phyloP scores from a whole-genome alignment of 2,797 vertebrate genomes.

The Philypnodon macrostomus region DNA sequence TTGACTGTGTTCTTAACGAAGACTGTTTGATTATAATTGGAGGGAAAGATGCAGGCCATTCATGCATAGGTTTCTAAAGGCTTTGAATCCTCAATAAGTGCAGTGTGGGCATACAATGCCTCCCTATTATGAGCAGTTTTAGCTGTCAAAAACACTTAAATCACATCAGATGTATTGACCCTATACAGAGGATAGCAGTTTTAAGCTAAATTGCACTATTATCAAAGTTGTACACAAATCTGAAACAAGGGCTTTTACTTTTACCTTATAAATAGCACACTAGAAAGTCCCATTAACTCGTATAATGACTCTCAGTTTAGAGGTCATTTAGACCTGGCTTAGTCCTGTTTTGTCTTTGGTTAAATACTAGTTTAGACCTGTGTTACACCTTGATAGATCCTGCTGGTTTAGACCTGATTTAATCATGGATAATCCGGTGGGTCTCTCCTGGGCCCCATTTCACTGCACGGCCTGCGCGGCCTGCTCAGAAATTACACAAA shows the following conservation, averaged over 20 bases:
- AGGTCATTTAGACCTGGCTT: too few species aligned
- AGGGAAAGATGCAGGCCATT: conserved; percentile 47
- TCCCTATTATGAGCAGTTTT: conserved; percentile 62
- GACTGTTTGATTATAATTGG: conserved; percentile 53
- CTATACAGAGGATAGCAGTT: conserved; percentile 23
- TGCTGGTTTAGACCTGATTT: too few species aligned
- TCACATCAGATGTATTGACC: conserved; percentile 49
- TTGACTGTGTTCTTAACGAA: conserved; percentile 36
- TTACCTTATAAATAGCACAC: background rate
- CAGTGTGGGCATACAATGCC: conserved; percentile 54
- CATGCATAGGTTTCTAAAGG: conserved; percentile 33
- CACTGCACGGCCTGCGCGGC: too few species aligned
- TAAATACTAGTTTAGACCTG: too few species aligned
- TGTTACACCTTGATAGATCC: too few species aligned
- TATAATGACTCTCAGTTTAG: too few species aligned
- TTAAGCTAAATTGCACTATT: conserved; percentile 27
- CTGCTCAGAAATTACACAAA: too few species aligned
- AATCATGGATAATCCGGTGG: too few species aligned
- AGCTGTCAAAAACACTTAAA: conserved; percentile 58
- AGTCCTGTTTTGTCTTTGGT: too few species aligned
- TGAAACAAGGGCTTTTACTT: conserved; percentile 35
- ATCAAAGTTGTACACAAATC: conserved; percentile 18
- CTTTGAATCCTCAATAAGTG: conserved; percentile 38
- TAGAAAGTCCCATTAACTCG: background rate
- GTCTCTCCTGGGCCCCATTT: too few species aligned